Evolutionary conservation across 1,140 invertebrate species (phyloP).

Genomic region (Drosophila suzukii): DNA sequence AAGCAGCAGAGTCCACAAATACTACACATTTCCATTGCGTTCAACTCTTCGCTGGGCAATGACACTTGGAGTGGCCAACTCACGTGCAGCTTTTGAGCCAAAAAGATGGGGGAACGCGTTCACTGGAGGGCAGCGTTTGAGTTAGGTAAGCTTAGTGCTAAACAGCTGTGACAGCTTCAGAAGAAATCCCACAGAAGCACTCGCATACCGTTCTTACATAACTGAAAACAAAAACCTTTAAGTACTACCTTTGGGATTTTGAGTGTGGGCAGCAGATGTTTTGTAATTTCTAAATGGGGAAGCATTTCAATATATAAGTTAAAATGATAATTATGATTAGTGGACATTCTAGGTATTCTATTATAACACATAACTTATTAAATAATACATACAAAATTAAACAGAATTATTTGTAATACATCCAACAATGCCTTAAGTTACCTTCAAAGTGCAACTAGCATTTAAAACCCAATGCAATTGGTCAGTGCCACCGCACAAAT

Average conservation of each 20-base stretch:
- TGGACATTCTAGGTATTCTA: no score
- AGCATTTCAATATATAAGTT: no score
- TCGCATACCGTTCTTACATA: conserved; percentile 6
- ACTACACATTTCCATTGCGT: conserved; percentile 14
- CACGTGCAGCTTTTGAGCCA: conserved; percentile 35
- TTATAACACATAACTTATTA: no score
- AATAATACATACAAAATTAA: no score
- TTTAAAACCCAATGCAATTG: no score
- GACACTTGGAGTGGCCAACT: conserved; percentile 64
- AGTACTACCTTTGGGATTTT: background rate
- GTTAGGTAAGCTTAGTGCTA: conserved; percentile 43
- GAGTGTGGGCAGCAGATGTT: background rate
- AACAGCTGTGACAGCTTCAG: conserved; percentile 44
- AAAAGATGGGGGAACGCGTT: background rate
- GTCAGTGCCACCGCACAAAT: background rate
- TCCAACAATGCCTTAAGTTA: no score
- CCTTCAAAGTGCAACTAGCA: no score
- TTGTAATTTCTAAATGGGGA: background rate
- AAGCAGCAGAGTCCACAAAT: conserved; percentile 32
- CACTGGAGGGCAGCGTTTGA: conserved; percentile 20
- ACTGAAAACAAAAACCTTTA: conserved; percentile 9
- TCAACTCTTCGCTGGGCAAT: conserved; percentile 64
- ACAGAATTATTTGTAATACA: no score
- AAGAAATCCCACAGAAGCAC: conserved; percentile 35
- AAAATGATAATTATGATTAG: no score